phyloP scores from a whole-genome alignment of 2,113 vertebrate species.

The Leiothrix lutea region DNA sequence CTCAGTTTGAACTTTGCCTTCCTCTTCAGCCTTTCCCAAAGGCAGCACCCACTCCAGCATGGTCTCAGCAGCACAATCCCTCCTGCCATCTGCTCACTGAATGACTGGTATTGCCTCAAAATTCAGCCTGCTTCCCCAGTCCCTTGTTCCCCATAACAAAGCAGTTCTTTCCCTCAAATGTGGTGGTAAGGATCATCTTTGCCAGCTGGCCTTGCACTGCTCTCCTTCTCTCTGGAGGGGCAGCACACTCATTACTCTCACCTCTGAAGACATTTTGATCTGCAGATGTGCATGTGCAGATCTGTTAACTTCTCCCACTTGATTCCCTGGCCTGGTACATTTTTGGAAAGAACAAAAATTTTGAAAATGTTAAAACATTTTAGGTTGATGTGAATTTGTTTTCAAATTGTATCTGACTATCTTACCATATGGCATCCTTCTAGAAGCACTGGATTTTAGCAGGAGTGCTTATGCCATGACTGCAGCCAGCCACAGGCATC shows the following conservation, averaged over 20 bases:
- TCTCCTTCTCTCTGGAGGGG: background rate
- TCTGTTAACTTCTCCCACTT: background rate
- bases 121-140: background rate
- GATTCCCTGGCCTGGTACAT: background rate
- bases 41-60: background rate
- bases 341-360: background rate
- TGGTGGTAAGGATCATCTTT: background rate
- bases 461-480: background rate
- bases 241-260: background rate
- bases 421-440: background rate
- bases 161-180: background rate
- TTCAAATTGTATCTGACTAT: background rate
- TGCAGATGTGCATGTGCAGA: rapidly evolving
- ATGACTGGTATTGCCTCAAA: background rate
- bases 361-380: background rate
- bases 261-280: background rate
- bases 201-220: background rate
- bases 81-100: background rate
- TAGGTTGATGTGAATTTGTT: background rate
- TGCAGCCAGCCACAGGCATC: background rate
- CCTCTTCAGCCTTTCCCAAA: background rate
- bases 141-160: background rate
- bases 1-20: background rate
- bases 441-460: background rate
- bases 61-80: background rate